Base-by-base conservation (phyloP, 1,140 invertebrate genomes). In the Macrosteles quadrilineatus region DNA sequence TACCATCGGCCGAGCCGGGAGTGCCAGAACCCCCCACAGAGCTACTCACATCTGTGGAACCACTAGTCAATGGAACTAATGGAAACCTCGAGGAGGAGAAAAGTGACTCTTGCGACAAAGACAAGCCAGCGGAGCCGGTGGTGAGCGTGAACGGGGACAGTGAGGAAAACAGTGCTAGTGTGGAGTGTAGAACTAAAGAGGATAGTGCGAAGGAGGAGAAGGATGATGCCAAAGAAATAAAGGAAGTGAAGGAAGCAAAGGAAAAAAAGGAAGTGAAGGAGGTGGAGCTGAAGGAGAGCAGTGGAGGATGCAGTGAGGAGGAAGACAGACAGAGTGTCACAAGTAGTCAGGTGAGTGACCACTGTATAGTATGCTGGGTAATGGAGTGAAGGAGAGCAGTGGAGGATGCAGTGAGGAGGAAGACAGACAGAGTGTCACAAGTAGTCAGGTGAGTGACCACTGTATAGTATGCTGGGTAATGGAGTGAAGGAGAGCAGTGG, bases 281-380 rank as follows among this genome's bases (percentile, higher is more conserved):
- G 55, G 36, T 32, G 43, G 36, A 40, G n/a, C 4, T 50, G 66
- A 45, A 50, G 55, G 50, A 40, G 47, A 36, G 53, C 63, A 21
- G 66, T 29, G 31, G 47, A 32, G 53, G 32, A 30, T 59, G 43
- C 50, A 65, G 63, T 29, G 70, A 67, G 43, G 66, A 45, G 6
- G 70, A 68, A 3, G 57, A 71, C 21, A 68, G 65, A 17, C 36
- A 43, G 17, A 67, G 40, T 47, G 65, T 67, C 17, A 67, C 65
- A 1, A 67, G 65, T 47, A 67, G 65, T 29, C 65, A 67, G 65
- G 65, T 67, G 17, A 19, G 63, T 27, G 12, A 30, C 27, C 32
- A 30, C 19, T 63, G n/a, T 11, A 43, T 43, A 43, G n/a, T 43
- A 11, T 43, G n/a, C n/a, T n/a, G n/a, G n/a, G n/a, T n/a, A n/a